Evolutionary conservation across 1,140 invertebrate genomes (phyloP).

Genomic region (Spodoptera litura): DNA sequence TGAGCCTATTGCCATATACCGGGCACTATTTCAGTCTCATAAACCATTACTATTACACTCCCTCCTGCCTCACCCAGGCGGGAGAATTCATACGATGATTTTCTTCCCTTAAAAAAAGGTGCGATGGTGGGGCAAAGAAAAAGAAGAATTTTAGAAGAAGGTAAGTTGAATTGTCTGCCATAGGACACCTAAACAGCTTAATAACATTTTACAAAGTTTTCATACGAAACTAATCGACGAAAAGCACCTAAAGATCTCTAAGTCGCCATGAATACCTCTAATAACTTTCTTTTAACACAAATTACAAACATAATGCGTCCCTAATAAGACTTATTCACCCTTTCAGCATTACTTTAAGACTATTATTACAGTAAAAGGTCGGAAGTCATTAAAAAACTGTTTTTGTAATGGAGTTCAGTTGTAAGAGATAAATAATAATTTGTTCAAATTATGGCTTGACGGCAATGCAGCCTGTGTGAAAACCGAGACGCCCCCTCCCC

Average conservation of each 20-base stretch:
- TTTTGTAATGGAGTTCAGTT: conserved; percentile 14
- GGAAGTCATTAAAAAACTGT: conserved; percentile 8
- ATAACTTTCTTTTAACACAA: conserved; percentile 6
- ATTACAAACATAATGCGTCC: background rate
- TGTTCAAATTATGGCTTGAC: background rate
- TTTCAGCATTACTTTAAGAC: conserved; percentile 1
- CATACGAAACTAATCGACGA: background rate
- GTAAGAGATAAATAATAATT: conserved; percentile 2
- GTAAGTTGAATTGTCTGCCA: too few species aligned
- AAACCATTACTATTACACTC: too few species aligned
- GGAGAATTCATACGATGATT: too few species aligned
- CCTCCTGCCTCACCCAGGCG: too few species aligned
- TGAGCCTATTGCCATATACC: too few species aligned
- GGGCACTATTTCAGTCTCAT: too few species aligned
- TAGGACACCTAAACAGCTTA: too few species aligned
- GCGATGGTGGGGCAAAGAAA: too few species aligned
- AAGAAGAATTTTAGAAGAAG: too few species aligned
- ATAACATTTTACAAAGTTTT: too few species aligned
- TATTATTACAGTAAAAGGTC: conserved; percentile 1
- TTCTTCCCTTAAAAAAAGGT: too few species aligned
- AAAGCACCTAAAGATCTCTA: background rate
- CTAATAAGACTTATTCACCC: conserved; percentile 14
- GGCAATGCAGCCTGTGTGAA: background rate
- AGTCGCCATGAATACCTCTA: background rate
- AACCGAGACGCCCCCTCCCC: background rate